Base-by-base conservation (phyloP, 1,140 invertebrate genomes). In the Neodiprion pinetum region DNA sequence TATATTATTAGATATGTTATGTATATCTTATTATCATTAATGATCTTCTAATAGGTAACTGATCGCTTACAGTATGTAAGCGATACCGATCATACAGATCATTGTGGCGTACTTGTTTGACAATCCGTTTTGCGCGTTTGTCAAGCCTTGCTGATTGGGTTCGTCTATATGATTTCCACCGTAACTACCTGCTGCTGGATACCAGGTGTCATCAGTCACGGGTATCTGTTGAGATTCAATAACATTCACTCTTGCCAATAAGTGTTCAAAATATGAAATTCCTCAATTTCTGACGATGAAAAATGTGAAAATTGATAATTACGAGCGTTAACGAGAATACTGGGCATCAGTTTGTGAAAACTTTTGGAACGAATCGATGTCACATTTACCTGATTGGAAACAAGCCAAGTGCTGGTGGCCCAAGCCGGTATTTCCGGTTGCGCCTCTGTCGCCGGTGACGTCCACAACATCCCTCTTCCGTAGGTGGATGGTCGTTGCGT, bases 71-170 rank as follows among this genome's bases (percentile, higher is more conserved):
- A 61, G 53, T 61, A 61, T 5, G 8, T 61, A 61, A 61, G 53
- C 53, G n/a, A 17, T 17, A 17, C 11, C n/a, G 9, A 61, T 61
- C 53, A 17, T 61, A 17, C 53, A 61, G n/a, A 61, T 61, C 53
- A 61, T 61, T 9, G 53, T 61, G 9, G n/a, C 11, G 53, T 75
- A 72, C 10, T 75, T 75, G 28, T 47, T 47, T 74, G 21, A 73
- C 61, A 79, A 73, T 65, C 21, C 40, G 9, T 40, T 65, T 23
- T 79, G 78, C 40, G 73, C 76, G 47, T 78, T 78, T 9, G 83
- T 85, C 23, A 91, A 79, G 2, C 91, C 91, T 76, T 91, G 89
- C 76, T 92, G 91, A 78, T 92, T 92, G 1, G 91, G 91, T 79
- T 91, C 91, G 72, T 92, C 91, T 7, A 92, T 88, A 76, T 90